Conservation (phyloP, 2,888 invertebrate genomes). For the Euplexia lucipara region DNA sequence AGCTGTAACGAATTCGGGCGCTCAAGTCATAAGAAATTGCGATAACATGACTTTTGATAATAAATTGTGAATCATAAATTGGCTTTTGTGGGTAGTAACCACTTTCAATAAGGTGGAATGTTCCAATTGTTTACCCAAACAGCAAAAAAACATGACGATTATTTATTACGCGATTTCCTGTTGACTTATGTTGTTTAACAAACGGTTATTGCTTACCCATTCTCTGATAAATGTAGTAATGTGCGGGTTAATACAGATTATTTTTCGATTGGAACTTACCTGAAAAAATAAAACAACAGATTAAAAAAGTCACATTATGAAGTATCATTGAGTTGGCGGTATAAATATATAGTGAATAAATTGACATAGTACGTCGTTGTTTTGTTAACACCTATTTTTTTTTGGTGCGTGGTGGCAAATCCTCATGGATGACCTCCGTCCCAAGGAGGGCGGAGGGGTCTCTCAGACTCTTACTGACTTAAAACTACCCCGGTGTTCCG, state of each 20-base stretch:
- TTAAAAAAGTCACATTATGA: not conserved
- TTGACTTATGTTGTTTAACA: not conserved
- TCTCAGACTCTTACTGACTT: too few species aligned
- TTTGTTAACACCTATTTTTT: too few species aligned
- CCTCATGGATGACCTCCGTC: too few species aligned
- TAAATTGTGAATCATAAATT: not conserved
- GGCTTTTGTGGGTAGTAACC: not conserved
- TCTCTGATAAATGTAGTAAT: not conserved
- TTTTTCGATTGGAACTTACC: conserved; percentile 35
- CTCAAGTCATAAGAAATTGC: conserved; percentile 30
- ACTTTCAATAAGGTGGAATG: not conserved
- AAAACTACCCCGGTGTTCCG: too few species aligned
- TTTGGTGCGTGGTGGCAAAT: too few species aligned
- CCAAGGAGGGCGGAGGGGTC: too few species aligned
- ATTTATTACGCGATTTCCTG: conserved; percentile 5
- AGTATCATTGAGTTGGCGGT: too few species aligned
- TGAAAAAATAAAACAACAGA: conserved; percentile 16
- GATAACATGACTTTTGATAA: too few species aligned
- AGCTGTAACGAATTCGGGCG: conserved; percentile 14
- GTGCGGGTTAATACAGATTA: not conserved
- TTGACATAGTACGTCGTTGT: too few species aligned
- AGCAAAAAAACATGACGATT: not conserved
- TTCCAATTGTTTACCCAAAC: not conserved
- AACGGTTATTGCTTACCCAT: not conserved
- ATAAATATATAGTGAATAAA: too few species aligned